Evolutionary conservation across 2,888 invertebrate species (phyloP), one percentile per base, ranked within the genome.

Genomic region (Caenorhabditis virilis): DNA sequence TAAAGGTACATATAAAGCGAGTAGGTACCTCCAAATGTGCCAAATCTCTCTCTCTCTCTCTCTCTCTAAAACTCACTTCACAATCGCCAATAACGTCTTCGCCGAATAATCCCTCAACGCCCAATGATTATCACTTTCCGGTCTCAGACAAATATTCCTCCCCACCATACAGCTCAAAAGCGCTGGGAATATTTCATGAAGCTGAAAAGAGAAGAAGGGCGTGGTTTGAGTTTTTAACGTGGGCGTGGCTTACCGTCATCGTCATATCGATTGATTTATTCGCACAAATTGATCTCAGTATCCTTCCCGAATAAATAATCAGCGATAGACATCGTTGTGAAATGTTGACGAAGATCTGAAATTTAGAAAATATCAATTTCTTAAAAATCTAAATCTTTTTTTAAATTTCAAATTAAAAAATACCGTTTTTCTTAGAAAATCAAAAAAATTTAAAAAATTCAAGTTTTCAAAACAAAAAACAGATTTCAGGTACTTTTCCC

Each of bases 111-210:
- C 75, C 20, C 75, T 43, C 13, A 75, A 48, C 1, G 72, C 71
- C 73, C 73, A 75, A 47, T 75, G 75, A 39, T 71, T 75, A 39
- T 75, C 75, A 9, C 46, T 46, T 9, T 68, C 67, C 6, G 68
- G 71, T 27, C 67, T 54, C 4, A 57, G 20, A 58, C 73, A 75
- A 20, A 75, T 52, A 22, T 64, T 57, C 2, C 47, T n/a, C 2
- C 47, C 47, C 1, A 75, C 47, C 43, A 70, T 68, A 39, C 73
- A 75, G n/a, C 67, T 73, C 0, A 75, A 39, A 1, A 75, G 49
- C 1, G 69, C 61, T 1, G 75, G 75, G n/a, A 75, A 27, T 1
- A 75, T 39, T 43, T 73, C 65, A 25, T 75, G 75, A 5, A 73
- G 57, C 72, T 75, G 62, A 26, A 72, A 65, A 52, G 15, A 16